A percentile compares a stretch with the other conserved stretches of the same genome.
These are phyloP conservation scores for Neoscelio sp. DNA, from an alignment of 2,888 invertebrate species.

Conservation along the genomic window DNA sequence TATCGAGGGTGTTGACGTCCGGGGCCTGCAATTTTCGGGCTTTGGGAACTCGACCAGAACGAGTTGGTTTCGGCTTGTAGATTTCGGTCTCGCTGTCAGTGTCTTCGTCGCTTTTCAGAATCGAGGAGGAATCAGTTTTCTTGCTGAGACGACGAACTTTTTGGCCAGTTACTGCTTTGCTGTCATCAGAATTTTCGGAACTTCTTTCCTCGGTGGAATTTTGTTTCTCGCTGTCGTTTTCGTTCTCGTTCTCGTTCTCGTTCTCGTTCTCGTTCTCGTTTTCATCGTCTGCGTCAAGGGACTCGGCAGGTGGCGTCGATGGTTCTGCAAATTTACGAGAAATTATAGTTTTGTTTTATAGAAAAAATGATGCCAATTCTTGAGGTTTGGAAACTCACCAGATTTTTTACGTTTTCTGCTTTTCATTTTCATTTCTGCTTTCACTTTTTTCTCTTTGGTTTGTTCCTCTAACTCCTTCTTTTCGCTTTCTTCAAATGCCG, in stretches of 20 bases:
- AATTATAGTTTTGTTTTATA: no score
- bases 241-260: slow-evolving; percentile 18
- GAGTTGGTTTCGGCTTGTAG: slow-evolving; percentile 81
- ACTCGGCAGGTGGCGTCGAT: background rate
- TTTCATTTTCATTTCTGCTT: slow-evolving; percentile 55
- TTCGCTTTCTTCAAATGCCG: slow-evolving; percentile 72
- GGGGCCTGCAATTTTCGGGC: slow-evolving; percentile 76
- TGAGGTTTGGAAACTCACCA: slow-evolving; percentile 67
- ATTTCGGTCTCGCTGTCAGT: slow-evolving; percentile 76
- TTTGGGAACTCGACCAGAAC: slow-evolving; percentile 83
- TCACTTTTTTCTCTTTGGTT: slow-evolving; percentile 55
- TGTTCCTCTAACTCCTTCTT: slow-evolving; percentile 69
- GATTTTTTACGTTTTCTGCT: slow-evolving; percentile 67
- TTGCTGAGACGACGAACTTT: slow-evolving; percentile 5
- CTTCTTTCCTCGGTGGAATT: slow-evolving; percentile 1
- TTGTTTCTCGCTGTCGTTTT: slow-evolving; percentile 7
- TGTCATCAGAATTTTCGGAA: slow-evolving; percentile 3
- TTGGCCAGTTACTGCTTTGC: slow-evolving; percentile 19
- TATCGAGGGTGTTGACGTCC: slow-evolving; percentile 67
- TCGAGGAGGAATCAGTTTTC: background rate
- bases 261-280: no score
- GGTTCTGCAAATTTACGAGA: background rate
- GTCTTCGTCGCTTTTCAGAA: slow-evolving; percentile 54
- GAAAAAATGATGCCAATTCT: no score
- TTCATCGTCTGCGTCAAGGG: slow-evolving; percentile 29